Evolutionary conservation across 1,140 invertebrate genomes (phyloP).

Genomic region (Papilio helenus): DNA sequence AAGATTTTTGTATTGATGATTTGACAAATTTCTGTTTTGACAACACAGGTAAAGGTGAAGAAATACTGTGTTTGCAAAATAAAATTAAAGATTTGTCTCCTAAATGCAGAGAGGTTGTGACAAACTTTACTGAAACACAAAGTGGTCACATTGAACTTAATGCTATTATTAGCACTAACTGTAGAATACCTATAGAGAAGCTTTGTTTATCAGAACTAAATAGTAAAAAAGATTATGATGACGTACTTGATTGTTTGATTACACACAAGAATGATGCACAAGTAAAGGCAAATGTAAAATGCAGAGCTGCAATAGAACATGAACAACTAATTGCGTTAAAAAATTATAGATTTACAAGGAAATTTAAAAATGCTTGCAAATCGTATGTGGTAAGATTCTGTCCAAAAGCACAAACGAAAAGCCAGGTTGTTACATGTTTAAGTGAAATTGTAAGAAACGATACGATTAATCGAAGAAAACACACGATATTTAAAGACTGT

Average conservation of each 20-base stretch:
- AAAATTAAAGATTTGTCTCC: constrained; percentile 88
- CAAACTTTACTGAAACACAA: constrained; percentile 95
- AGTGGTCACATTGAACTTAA: constrained; percentile 94
- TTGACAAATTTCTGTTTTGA: constrained; percentile 92
- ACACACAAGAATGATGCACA: constrained; percentile 94
- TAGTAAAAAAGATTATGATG: constrained; percentile 89
- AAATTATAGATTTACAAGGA: constrained; percentile 96
- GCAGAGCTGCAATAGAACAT: constrained; percentile 96
- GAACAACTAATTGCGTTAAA: constrained; percentile 96
- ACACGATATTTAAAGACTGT: constrained; percentile 92
- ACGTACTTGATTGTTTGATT: constrained; percentile 97
- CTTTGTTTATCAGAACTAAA: constrained; percentile 89
- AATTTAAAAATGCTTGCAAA: constrained; percentile 97
- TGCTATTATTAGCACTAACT: constrained; percentile 91
- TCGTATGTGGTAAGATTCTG: constrained; percentile 92
- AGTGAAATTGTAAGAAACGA: constrained; percentile 95
- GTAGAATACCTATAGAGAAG: constrained; percentile 91
- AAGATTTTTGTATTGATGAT: constrained; percentile 94
- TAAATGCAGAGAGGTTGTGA: constrained; percentile 89
- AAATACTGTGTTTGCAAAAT: constrained; percentile 96
- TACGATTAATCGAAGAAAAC: constrained; percentile 90
- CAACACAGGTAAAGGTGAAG: constrained; percentile 92
- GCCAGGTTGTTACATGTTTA: constrained; percentile 95
- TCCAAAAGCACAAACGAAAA: constrained; percentile 89
- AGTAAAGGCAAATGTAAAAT: constrained; percentile 90